These are phyloP conservation scores for Eudyptes chrysolophus DNA, from an alignment of 2,113 vertebrate genomes.

Conservation along the genomic window DNA sequence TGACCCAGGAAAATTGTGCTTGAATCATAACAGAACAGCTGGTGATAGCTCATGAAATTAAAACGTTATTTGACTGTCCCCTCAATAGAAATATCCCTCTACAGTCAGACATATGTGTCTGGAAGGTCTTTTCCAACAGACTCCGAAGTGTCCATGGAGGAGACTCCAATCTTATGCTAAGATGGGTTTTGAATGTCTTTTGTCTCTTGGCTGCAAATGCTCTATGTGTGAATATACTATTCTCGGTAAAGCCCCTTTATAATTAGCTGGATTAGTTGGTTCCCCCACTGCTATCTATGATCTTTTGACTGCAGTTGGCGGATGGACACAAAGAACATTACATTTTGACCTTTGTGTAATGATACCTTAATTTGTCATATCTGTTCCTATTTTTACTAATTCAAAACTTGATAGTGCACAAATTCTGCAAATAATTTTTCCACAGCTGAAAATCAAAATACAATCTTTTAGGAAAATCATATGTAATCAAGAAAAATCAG, in stretches of 20 bases:
- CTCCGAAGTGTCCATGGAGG: background rate
- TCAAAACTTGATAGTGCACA: background rate
- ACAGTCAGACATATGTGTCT: background rate
- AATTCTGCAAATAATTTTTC: background rate
- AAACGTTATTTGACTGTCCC: background rate
- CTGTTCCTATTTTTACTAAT: background rate
- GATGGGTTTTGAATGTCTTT: background rate
- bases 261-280: background rate
- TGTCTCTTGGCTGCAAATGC: background rate
- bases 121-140: background rate
- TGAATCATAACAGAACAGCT: background rate
- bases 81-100: background rate
- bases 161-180: background rate
- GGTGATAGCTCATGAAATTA: background rate
- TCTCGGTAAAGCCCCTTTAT: background rate
- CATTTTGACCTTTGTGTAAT: background rate
- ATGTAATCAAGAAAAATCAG: background rate
- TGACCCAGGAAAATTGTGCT: background rate
- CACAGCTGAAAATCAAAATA: background rate
- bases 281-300: background rate
- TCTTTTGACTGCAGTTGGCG: background rate
- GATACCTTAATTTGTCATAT: background rate
- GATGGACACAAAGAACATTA: background rate
- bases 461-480: background rate
- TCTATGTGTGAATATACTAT: background rate